Evolutionary conservation across 2,888 invertebrate genomes (phyloP), one percentile per base, ranked within the genome.

Genomic region (Agrypnus murinus): DNA sequence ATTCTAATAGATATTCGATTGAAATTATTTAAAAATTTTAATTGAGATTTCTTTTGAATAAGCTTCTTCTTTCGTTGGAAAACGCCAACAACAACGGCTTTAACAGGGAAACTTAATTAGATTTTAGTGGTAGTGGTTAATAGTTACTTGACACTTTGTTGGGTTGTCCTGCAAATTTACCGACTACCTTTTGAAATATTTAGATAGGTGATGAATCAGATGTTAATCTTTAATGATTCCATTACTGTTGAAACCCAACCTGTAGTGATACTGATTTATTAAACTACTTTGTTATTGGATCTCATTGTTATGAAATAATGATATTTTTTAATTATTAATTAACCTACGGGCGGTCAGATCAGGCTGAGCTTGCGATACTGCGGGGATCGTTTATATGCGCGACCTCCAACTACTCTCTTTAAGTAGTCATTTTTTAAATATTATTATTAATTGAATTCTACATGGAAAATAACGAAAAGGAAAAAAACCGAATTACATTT

Each of bases 141-240:
- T 60, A 64, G 64, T 40, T 43, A 55, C 64, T 43, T 40, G 43
- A 64, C 55, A 43, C 53, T 43, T 50, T 64, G 55, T 55, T 43
- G 19, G 40, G 19, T 34, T 46, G 55, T 55, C 50, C 43, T 32
- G 55, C 55, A 57, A 58, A 65, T 65, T 65, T 55, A 46, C 65
- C 8, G 19, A 17, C 43, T 57, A 34, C 58, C 55, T 19, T 50
- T 70, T 75, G 69, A 64, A 75, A 75, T 75, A 73, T 75, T 72
- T 68, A 75, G 69, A 67, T 68, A 68, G 76, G 75, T 77, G 77
- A 79, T 77, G 77, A 77, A 77, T 77, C 75, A 74, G 77, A 77
- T 78, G 75, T 80, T 69, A 81, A 82, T 82, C 82, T 82, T 83
- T 83, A 82, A 83, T 81, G 80, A 79, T 78, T 81, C 82, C 80